These are phyloP conservation scores for Piliocolobus tephrosceles DNA, from an alignment of 2,113 vertebrate genomes.

Conservation along the genomic window DNA sequence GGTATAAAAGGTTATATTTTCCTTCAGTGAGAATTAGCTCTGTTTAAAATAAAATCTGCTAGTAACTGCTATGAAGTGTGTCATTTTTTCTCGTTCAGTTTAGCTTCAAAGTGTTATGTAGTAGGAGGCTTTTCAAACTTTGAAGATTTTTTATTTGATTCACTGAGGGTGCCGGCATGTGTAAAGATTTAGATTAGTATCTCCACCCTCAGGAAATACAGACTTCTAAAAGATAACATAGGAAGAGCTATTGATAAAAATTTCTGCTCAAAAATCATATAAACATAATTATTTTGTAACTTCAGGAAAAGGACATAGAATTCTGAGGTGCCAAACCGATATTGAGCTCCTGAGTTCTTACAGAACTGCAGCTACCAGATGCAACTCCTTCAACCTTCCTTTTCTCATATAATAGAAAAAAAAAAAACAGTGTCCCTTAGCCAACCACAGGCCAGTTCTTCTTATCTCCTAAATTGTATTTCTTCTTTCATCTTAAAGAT, in stretches of 20 bases:
- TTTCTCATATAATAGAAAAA: background rate
- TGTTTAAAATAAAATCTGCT: constrained; percentile 37
- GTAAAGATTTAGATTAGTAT: background rate
- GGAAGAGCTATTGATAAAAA: background rate
- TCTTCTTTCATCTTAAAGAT: background rate
- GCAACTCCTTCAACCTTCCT: background rate
- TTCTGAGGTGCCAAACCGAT: background rate
- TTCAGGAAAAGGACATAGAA: background rate
- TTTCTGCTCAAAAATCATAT: background rate
- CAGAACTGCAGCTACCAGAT: background rate
- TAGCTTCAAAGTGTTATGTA: background rate
- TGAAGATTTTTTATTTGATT: background rate
- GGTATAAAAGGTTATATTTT: background rate
- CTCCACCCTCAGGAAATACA: background rate
- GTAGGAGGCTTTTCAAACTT: background rate
- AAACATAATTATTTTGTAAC: background rate
- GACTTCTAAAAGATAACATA: background rate
- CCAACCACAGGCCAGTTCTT: background rate
- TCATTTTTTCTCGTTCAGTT: background rate
- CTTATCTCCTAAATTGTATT: background rate
- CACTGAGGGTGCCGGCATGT: background rate
- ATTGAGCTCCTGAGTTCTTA: background rate
- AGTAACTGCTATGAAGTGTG: background rate
- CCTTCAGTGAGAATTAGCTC: background rate
- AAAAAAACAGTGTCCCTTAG: background rate